These are phyloP conservation scores for Pangasianodon hypophthalmus DNA, from an alignment of 2,113 vertebrate genomes.

Conservation along the genomic window DNA sequence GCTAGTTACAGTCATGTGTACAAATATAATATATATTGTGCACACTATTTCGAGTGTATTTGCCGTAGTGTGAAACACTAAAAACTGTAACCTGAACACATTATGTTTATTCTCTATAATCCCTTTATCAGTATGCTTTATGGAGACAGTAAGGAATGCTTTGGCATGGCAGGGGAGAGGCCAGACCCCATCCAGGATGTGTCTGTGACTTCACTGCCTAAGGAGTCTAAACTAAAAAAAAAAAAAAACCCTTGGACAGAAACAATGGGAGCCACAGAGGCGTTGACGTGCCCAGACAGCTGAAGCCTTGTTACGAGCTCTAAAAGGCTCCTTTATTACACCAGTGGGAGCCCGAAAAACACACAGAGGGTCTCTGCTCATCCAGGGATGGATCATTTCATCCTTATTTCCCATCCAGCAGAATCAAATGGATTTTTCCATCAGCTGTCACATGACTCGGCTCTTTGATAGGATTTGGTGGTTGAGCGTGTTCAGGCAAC, in stretches of 20 bases:
- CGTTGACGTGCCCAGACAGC: constrained; percentile 65
- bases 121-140: neutral
- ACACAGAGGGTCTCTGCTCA: constrained; percentile 40
- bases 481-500: constrained; percentile 36
- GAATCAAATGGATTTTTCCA: constrained; percentile 47
- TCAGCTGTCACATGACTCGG: constrained; percentile 43
- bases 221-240: constrained; percentile 61
- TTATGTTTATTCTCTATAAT: neutral
- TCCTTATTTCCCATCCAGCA: constrained; percentile 41
- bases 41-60: neutral
- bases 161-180: neutral
- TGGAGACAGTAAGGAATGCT: neutral
- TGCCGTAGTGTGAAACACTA: neutral
- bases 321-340: constrained; percentile 60
- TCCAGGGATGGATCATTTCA: constrained; percentile 44
- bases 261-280: constrained; percentile 69
- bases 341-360: constrained; percentile 41
- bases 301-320: constrained; percentile 55
- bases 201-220: constrained; percentile 66
- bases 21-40: neutral
- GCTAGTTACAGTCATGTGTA: neutral
- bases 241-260: constrained; percentile 56
- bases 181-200: constrained; percentile 56
- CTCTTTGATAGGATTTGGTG: constrained; percentile 43
- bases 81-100: neutral